phyloP scores from a whole-genome alignment of 2,888 invertebrate genomes.

The Molanna angustata region DNA sequence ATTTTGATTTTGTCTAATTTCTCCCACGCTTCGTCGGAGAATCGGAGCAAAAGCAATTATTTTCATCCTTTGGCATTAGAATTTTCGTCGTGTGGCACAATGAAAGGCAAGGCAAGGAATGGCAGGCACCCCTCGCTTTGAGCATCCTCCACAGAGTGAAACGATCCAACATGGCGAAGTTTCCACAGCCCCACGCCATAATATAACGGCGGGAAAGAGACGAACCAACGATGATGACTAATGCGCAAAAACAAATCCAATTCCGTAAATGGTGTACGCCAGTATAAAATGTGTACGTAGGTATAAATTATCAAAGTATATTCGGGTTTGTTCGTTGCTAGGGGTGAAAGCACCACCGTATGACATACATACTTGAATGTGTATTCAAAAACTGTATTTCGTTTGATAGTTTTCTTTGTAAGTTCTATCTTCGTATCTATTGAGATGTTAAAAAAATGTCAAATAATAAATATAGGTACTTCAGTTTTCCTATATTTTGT shows the following conservation, averaged over 20 bases:
- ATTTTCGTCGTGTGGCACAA: conserved; percentile 3
- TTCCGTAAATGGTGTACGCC: conserved; percentile 31
- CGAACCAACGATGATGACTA: conserved; percentile 32
- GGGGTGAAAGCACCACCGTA: background rate
- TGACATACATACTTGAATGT: too few relatives aligned
- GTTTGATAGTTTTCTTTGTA: too few relatives aligned
- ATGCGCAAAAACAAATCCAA: conserved; percentile 34
- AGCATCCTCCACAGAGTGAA: conserved; percentile 19
- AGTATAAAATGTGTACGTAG: conserved; percentile 17
- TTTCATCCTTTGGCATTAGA: conserved; percentile 13
- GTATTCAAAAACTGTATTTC: too few relatives aligned
- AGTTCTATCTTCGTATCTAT: too few relatives aligned
- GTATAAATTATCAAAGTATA: conserved; percentile 23
- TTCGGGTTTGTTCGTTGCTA: conserved; percentile 1
- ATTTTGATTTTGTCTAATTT: too few relatives aligned
- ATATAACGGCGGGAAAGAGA: conserved; percentile 23
- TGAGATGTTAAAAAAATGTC: too few relatives aligned
- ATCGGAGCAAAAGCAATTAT: conserved; percentile 24
- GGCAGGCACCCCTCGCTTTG: conserved; percentile 12
- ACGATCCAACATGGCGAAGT: conserved; percentile 2
- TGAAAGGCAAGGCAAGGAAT: conserved; percentile 8
- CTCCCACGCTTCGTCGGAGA: background rate
- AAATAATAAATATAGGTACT: too few relatives aligned
- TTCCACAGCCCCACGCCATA: conserved; percentile 4
- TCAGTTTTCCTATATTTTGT: too few relatives aligned